A percentile compares a stretch with the other conserved stretches of the same genome.
Conservation (phyloP, 1,140 invertebrate genomes). For the Heliconius hermathena region DNA sequence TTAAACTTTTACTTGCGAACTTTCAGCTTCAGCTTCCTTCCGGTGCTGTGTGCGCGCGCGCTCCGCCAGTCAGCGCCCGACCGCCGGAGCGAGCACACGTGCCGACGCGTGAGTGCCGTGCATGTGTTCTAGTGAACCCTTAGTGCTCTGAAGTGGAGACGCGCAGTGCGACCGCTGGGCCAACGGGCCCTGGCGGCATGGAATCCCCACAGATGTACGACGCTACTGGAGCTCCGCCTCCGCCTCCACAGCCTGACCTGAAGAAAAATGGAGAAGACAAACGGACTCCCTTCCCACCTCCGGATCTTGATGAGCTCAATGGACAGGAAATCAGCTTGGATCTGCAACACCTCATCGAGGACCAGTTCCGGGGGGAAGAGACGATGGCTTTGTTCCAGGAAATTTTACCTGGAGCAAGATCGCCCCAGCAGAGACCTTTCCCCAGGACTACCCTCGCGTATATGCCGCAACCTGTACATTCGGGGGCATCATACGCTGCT, state of each 20-base stretch:
- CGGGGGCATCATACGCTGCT: conserved; percentile 87
- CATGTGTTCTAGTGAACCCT: conserved; percentile 69
- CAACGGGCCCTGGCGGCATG: conserved; percentile 82
- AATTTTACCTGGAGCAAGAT: conserved; percentile 86
- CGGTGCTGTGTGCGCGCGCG: conserved; percentile 68
- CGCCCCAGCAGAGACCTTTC: conserved; percentile 79
- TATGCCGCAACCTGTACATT: conserved; percentile 95
- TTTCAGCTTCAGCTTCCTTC: conserved; percentile 77
- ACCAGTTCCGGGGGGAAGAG: conserved; percentile 91
- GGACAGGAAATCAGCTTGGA: conserved; percentile 94
- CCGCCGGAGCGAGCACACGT: conserved; percentile 63
- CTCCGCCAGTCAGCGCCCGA: conserved; percentile 65
- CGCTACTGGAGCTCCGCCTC: conserved; percentile 78
- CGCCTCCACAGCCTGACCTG: conserved; percentile 80
- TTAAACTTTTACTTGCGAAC: conserved; percentile 71
- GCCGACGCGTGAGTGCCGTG: conserved; percentile 59
- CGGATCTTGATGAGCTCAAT: conserved; percentile 92
- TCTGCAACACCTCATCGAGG: conserved; percentile 93
- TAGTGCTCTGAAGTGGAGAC: conserved; percentile 78
- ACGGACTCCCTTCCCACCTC: conserved; percentile 85
- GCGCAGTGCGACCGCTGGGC: conserved; percentile 74
- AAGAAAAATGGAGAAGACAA: conserved; percentile 75
- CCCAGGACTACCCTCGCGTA: conserved; percentile 89
- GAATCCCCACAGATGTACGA: conserved; percentile 89
- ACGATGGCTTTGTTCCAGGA: conserved; percentile 89